A percentile compares a stretch with the other conserved stretches of the same genome.
Evolutionary conservation across 1,140 invertebrate species (phyloP).

Genomic region (Planococcus citri): DNA sequence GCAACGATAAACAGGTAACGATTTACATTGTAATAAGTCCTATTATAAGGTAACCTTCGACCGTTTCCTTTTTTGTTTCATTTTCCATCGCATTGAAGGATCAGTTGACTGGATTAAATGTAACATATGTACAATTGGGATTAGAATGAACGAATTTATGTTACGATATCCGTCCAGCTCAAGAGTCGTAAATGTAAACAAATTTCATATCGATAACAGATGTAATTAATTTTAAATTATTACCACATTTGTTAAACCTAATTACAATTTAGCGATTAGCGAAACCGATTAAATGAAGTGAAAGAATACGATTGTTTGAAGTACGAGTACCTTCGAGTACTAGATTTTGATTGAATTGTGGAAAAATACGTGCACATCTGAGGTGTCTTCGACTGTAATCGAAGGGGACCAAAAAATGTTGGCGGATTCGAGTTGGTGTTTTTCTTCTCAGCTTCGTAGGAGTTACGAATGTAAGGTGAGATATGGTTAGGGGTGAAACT

Average conservation of each 20-base stretch:
- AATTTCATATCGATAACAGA: too few species aligned
- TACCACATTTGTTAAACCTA: not conserved
- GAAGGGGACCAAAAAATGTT: not conserved
- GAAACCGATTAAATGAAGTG: too few species aligned
- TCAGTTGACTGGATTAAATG: too few species aligned
- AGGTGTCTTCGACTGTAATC: not conserved
- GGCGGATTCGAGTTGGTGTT: not conserved
- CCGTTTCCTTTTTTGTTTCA: too few species aligned
- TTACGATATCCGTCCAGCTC: too few species aligned
- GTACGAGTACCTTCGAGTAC: too few species aligned
- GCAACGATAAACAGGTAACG: too few species aligned
- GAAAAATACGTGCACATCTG: not conserved
- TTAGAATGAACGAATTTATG: too few species aligned
- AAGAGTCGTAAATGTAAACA: not conserved
- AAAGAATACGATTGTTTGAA: not conserved
- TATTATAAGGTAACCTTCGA: not conserved
- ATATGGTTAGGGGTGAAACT: not conserved
- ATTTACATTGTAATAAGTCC: too few species aligned
- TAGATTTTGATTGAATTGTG: too few species aligned
- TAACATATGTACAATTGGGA: too few species aligned
- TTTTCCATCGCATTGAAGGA: too few species aligned
- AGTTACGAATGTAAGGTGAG: not conserved
- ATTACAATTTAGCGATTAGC: not conserved
- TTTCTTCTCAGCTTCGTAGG: not conserved
- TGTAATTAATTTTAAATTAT: not conserved